Evolutionary conservation across 1,140 invertebrate genomes (phyloP).

Genomic region (Aphelinus certus): DNA sequence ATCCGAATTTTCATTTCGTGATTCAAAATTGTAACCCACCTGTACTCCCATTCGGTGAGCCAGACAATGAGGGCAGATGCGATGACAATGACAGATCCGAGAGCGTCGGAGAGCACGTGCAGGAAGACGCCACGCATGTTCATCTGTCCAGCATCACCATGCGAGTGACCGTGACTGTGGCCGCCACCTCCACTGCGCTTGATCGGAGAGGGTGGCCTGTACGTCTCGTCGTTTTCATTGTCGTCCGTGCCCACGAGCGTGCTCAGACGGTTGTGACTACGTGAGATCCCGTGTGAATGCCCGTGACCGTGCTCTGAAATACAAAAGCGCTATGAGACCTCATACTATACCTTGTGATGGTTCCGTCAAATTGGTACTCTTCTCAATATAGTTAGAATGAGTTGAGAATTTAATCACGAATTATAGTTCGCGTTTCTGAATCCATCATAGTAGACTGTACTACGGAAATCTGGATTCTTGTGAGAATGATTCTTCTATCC

Average conservation of each 20-base stretch:
- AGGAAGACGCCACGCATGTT: constrained; percentile 98
- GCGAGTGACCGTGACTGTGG: constrained; percentile 45
- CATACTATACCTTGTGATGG: too few species aligned
- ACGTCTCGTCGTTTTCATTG: constrained; percentile 83
- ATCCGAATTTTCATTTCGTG: not conserved
- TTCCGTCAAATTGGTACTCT: too few species aligned
- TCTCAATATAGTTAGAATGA: too few species aligned
- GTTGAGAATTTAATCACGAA: too few species aligned
- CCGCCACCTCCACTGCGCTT: not conserved
- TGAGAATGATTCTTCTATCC: too few species aligned
- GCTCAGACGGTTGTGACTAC: constrained; percentile 70
- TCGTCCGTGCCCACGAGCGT: constrained; percentile 77
- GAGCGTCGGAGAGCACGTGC: constrained; percentile 95
- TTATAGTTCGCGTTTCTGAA: too few species aligned
- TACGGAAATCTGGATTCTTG: too few species aligned
- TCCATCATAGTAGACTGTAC: too few species aligned
- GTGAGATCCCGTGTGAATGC: constrained; percentile 76
- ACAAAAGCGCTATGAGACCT: too few species aligned
- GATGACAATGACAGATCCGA: constrained; percentile 96
- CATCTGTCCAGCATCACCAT: constrained; percentile 82
- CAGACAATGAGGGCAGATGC: constrained; percentile 91
- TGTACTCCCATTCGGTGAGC: constrained; percentile 85
- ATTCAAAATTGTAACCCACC: constrained; percentile 48
- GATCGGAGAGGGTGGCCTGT: constrained; percentile 61
- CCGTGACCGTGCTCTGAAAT: constrained; percentile 78